A percentile compares a stretch with the other conserved stretches of the same genome.
Conservation (phyloP, 2,888 invertebrate species). For the Adineta ricciae region DNA sequence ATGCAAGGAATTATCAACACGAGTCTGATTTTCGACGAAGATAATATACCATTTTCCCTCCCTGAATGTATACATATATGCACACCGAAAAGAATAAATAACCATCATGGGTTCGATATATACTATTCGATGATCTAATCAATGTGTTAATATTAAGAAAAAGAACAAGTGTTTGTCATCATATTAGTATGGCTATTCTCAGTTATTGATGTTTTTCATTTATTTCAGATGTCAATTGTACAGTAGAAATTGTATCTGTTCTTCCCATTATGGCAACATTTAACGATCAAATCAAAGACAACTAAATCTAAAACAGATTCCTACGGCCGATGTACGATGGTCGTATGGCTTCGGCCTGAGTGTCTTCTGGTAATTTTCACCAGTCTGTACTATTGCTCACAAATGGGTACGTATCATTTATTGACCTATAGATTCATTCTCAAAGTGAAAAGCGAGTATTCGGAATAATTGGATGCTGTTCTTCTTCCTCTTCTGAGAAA, state of each 20-base stretch:
- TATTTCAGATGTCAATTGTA: neutral
- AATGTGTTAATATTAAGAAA: neutral
- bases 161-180: neutral
- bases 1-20: neutral
- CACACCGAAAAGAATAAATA: neutral
- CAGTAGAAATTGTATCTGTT: neutral
- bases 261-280: neutral
- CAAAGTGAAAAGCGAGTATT: too few relatives aligned
- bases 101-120: neutral
- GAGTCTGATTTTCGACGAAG: neutral
- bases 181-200: neutral
- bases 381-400: neutral
- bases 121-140: neutral
- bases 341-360: constrained; percentile 2
- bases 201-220: neutral
- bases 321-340: neutral
- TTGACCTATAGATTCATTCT: neutral
- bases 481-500: neutral
- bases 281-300: neutral
- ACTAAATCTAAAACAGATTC: neutral
- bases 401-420: neutral
- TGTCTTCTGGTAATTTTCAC: neutral
- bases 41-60: neutral
- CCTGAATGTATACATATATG: neutral
- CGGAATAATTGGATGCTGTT: neutral